Evolutionary conservation across 1,140 invertebrate genomes (phyloP), one percentile per base, ranked within the genome.

Genomic region (Bombus balteatus): DNA sequence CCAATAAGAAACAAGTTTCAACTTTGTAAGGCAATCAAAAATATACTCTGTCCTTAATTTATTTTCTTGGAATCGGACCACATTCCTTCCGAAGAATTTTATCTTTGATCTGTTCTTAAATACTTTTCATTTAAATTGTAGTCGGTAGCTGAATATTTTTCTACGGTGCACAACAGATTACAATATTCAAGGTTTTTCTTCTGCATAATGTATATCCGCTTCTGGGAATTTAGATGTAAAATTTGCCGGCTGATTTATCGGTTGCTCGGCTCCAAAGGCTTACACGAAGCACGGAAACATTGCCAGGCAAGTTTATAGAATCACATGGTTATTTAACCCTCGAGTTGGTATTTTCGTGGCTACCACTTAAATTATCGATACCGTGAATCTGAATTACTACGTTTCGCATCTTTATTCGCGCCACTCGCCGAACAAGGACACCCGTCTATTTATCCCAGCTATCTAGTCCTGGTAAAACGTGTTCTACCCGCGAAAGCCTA

Each of bases 381-480:
- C 78, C 39, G 83, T n/a, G 83, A 85, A 73, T 85, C 83, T 65
- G 57, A 85, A 81, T 85, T 81, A 81, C 59, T 22, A 57, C 57
- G 59, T 85, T 43, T 62, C 76, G 76, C 83, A 74, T 85, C 83
- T 85, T 85, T 85, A 81, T 81, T 85, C 83, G 43, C 71, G 57
- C 59, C 72, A 41, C 66, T 89, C 75, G 66, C 57, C 25, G 32
- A 34, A 57, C 88, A 89, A 89, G 88, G 84, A 89, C 80, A 81
- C 68, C 34, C 76, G 59, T 86, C 68, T 86, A 59, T 89, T 86
- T 87, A 87, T 89, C 71, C 70, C 87, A 53, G 25, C 62, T 81
- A 83, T 70, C 79, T 86, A 83, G 84, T 86, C 87, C 87, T 80
- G 83, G 84, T 59, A 71, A 80, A 88, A 89, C 88, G 68, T 87